Evolutionary conservation across 2,797 vertebrate genomes (phyloP).

Genomic region (Malurus leucopterus): DNA sequence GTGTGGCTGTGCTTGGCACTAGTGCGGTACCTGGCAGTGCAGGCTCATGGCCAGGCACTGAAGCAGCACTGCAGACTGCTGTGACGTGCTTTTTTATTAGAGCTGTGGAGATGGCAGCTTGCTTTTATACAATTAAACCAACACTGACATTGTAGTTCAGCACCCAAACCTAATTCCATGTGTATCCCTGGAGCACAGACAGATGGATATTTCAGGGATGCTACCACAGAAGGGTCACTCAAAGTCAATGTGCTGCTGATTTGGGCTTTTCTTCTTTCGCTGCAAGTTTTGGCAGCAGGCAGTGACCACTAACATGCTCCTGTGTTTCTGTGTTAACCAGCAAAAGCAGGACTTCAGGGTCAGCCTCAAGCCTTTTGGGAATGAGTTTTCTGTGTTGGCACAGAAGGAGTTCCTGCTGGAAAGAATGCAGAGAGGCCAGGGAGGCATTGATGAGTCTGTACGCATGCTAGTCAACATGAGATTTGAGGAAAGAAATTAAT

Average conservation of each 20-base stretch:
- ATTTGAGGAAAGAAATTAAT: not conserved
- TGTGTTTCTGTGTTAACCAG: not conserved
- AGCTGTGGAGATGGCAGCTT: not conserved
- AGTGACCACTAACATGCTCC: not conserved
- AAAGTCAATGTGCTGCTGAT: not conserved
- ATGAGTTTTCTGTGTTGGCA: not conserved
- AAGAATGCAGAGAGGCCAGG: not conserved
- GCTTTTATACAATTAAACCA: not conserved
- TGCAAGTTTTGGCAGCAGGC: not conserved
- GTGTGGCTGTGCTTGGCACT: not conserved
- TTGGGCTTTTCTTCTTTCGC: not conserved
- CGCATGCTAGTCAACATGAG: fast-evolving
- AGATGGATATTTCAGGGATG: not conserved
- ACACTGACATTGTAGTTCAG: not conserved
- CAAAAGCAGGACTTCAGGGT: not conserved
- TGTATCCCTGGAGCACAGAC: not conserved
- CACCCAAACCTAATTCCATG: not conserved
- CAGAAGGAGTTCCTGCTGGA: not conserved
- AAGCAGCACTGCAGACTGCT: not conserved
- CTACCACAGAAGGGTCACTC: not conserved
- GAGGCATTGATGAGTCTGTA: not conserved
- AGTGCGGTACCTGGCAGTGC: not conserved
- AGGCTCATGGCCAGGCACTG: not conserved
- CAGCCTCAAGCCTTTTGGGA: not conserved
- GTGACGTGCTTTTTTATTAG: not conserved